Evolutionary conservation across 2,797 vertebrate species (phyloP), one percentile per base, ranked within the genome.

Genomic region (Anas flavirostris): DNA sequence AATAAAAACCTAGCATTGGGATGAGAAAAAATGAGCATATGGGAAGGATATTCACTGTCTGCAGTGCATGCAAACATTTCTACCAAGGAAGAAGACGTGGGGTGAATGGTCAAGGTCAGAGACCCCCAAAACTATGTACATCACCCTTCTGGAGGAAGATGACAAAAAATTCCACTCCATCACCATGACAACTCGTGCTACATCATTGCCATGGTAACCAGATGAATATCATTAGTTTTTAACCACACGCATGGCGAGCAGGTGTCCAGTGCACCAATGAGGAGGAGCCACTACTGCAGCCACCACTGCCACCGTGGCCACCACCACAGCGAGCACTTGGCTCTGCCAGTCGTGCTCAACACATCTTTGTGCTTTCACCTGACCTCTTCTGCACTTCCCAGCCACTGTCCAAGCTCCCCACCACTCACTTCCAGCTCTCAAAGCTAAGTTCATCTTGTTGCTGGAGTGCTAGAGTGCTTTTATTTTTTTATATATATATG

Each of bases 181-280:
- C n/a, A 26, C 97, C 97, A 98, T 98, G 97, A 96, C 97, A 98
- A 98, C 97, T 88, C 55, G 0, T 88, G 90, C 91, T 93, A 95
- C 92, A 96, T 91, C 85, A 92, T 96, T 95, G 90, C 96, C 97
- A 97, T 98, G 93, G 97, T 88, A 98, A 98, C 98, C 69, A n/a
- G 16, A 82, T 88, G 95, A 97, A 93, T 92, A 92, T 82, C 53
- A 12, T 94, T 88, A 88, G 66, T 84, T 94, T 96, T 96, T 96
- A 97, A 96, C 94, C 77, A 92, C 25, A 74, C 1, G 12, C n/a
- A 69, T 17, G 17, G 80, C 82, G 93, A 96, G 89, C 95, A 88
- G 95, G 58, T 70, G 68, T 64, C 67, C 91, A 82, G 60, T 0
- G 1, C 9, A 56, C 12, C 82, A 87, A 25, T 1, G 1, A 90